Percentiles rank a stretch among this genome's conserved stretches.
phyloP scores from a whole-genome alignment of 1,140 invertebrate genomes.

The Zaprionus kolodkinae region DNA sequence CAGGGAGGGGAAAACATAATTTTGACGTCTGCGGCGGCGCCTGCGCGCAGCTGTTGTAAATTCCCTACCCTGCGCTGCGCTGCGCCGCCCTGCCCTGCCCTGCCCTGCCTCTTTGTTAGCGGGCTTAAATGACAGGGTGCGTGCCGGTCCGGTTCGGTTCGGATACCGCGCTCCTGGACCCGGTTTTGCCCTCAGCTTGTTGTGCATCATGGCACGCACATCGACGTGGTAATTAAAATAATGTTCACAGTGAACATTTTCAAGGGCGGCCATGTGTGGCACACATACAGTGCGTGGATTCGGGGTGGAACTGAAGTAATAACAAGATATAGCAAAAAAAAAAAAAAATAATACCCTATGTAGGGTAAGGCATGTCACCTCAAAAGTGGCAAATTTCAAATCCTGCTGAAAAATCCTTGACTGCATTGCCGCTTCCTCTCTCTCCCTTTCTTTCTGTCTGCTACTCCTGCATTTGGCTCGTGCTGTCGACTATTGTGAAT shows the following conservation, averaged over 20 bases:
- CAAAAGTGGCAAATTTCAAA: conserved; percentile 39
- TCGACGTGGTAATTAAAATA: conserved; percentile 73
- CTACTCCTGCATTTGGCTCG: neutral
- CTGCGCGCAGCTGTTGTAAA: conserved; percentile 76
- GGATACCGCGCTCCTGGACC: neutral
- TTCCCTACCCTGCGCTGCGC: conserved; percentile 5
- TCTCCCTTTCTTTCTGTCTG: neutral
- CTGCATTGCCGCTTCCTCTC: conserved; percentile 11
- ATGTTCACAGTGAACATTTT: conserved; percentile 72
- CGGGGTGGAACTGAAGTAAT: conserved; percentile 55
- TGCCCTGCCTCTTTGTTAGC: conserved; percentile 31
- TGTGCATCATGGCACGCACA: conserved; percentile 8
- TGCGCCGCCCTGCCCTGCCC: neutral
- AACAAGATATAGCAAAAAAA: conserved; percentile 4
- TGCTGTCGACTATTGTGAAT: conserved; percentile 48
- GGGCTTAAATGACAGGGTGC: conserved; percentile 66
- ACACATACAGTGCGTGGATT: conserved; percentile 49
- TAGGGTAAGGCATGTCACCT: conserved; percentile 56
- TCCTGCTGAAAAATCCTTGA: conserved; percentile 65
- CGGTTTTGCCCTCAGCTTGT: neutral
- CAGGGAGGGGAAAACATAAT: conserved; percentile 19
- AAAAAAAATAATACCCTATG: conserved; percentile 41
- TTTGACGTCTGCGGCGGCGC: conserved; percentile 48
- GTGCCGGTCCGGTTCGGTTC: conserved; percentile 49
- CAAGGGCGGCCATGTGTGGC: conserved; percentile 76